These are phyloP conservation scores for Dallia pectoralis DNA, from an alignment of 2,797 vertebrate genomes.

Conservation along the genomic window DNA sequence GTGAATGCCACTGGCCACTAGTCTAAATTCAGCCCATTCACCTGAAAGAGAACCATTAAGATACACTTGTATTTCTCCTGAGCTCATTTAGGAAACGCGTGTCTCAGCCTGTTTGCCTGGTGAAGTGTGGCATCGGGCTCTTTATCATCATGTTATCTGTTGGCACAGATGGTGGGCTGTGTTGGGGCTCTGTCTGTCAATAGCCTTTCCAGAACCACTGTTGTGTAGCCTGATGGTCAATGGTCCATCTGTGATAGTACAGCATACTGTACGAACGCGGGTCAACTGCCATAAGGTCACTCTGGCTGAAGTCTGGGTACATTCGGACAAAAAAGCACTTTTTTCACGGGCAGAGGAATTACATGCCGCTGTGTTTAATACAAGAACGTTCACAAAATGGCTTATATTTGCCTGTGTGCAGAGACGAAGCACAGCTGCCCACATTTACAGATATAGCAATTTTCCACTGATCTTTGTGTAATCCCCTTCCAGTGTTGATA, in stretches of 20 bases:
- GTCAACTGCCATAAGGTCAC: background rate
- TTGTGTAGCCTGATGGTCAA: background rate
- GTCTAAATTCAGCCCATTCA: no score
- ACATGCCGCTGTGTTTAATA: background rate
- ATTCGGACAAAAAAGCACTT: background rate
- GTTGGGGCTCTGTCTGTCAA: background rate
- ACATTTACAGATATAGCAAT: background rate
- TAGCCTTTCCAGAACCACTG: background rate
- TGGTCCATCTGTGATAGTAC: background rate
- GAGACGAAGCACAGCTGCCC: background rate
- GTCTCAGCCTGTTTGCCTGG: background rate
- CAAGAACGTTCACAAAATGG: background rate
- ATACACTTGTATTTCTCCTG: background rate
- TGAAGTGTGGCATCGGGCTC: background rate
- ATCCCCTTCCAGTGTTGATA: slow-evolving; percentile 20
- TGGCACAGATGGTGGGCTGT: background rate
- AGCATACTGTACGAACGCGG: background rate
- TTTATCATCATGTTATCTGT: background rate
- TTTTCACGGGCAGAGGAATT: background rate
- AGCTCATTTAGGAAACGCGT: background rate
- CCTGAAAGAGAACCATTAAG: background rate
- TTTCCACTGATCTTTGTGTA: slow-evolving; percentile 16
- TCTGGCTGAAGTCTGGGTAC: background rate
- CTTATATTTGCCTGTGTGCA: background rate
- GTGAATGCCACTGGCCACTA: no score